phyloP scores from a whole-genome alignment of 2,113 vertebrate species.

The Seriola dumerili region DNA sequence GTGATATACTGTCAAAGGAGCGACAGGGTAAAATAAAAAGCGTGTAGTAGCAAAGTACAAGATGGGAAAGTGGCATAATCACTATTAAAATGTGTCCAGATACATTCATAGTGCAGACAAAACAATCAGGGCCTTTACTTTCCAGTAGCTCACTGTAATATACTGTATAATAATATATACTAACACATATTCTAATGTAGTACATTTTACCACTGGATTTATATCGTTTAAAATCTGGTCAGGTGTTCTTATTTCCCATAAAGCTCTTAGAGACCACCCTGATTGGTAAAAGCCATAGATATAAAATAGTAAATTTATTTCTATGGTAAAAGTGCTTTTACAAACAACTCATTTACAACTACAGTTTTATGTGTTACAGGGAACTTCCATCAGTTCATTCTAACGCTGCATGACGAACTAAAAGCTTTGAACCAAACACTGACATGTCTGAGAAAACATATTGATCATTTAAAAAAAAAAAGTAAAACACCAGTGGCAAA shows the following conservation, averaged over 20 bases:
- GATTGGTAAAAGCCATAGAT: conserved; percentile 62
- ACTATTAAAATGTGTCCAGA: conserved; percentile 47
- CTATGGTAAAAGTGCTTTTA: conserved; percentile 70
- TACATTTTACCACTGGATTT: conserved; percentile 27
- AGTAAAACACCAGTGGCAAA: conserved; percentile 70
- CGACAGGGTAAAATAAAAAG: conserved; percentile 16
- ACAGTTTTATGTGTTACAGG: conserved; percentile 46
- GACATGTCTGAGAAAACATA: conserved; percentile 31
- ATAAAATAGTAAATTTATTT: conserved; percentile 60
- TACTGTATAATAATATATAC: conserved; percentile 57
- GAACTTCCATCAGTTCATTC: conserved; percentile 26
- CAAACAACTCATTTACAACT: conserved; percentile 52
- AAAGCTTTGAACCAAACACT: conserved; percentile 51
- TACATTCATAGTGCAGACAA: conserved; percentile 77
- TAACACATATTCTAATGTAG: conserved; percentile 31
- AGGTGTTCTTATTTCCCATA: conserved; percentile 24
- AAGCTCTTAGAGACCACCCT: conserved; percentile 54
- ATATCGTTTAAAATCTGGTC: conserved; percentile 7
- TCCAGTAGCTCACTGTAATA: conserved; percentile 41
- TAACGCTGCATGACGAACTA: conserved; percentile 54
- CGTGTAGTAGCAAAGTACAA: conserved; percentile 11
- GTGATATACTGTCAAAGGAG: background rate
- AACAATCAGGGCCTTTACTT: conserved; percentile 56
- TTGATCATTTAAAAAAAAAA: conserved; percentile 6
- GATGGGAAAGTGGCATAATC: conserved; percentile 11